Evolutionary conservation across 2,113 vertebrate genomes (phyloP).

Genomic region (Cepphus grylle): DNA sequence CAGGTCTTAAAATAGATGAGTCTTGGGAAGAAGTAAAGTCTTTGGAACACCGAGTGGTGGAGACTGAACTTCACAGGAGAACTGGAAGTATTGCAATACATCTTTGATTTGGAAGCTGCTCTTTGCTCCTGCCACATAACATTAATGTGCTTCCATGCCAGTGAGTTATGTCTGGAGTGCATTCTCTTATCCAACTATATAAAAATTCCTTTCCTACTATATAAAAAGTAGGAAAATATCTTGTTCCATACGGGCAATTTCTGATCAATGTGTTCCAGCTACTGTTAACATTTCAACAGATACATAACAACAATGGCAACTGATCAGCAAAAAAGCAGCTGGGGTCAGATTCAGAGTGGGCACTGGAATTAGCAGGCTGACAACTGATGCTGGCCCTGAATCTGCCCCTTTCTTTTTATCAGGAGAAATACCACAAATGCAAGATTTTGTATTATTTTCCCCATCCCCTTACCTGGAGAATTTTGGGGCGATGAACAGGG

Average conservation of each 20-base stretch:
- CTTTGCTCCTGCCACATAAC: background rate
- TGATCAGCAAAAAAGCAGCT: background rate
- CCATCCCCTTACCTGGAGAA: slow-evolving; percentile 87
- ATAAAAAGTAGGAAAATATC: background rate
- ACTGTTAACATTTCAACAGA: background rate
- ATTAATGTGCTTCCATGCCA: background rate
- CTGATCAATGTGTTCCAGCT: background rate
- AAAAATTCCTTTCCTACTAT: background rate
- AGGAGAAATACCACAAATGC: background rate
- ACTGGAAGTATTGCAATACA: background rate
- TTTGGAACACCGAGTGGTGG: background rate
- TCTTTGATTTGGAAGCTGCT: background rate
- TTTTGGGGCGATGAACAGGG: slow-evolving; percentile 94
- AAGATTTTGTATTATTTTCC: background rate
- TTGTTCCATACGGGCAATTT: background rate
- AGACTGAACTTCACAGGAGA: background rate
- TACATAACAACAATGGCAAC: background rate
- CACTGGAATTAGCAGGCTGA: background rate
- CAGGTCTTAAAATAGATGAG: background rate
- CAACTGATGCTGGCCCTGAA: background rate
- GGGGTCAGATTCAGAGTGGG: rapidly evolving
- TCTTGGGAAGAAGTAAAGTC: background rate
- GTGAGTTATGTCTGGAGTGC: background rate
- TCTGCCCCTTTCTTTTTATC: background rate
- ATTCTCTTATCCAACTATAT: background rate